A percentile compares a stretch with the other conserved stretches of the same genome.
These are phyloP conservation scores for Vicugna pacos DNA, from an alignment of 2,113 vertebrate species.

Conservation along the genomic window DNA sequence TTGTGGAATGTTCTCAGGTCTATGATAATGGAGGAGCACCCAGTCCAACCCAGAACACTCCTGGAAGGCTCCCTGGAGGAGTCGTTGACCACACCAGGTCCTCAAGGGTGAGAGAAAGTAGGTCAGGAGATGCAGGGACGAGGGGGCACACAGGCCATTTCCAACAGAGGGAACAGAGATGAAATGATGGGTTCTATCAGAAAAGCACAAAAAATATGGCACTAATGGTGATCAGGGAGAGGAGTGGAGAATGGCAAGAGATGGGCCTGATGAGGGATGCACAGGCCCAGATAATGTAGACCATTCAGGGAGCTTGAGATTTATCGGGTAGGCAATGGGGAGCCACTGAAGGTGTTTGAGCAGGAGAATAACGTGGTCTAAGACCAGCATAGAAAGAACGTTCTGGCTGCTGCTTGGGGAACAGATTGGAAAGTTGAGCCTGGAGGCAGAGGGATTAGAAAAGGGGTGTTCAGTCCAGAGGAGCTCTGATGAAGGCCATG, in stretches of 20 bases:
- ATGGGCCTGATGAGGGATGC: too few species aligned
- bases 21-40: background rate
- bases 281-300: background rate
- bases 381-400: background rate
- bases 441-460: background rate
- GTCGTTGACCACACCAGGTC: too few species aligned
- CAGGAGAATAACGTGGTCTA: background rate
- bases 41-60: background rate
- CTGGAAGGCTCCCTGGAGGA: background rate
- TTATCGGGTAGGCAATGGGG: background rate
- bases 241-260: too few species aligned
- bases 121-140: background rate
- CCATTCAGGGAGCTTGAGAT: background rate
- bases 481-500: background rate
- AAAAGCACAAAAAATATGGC: background rate
- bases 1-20: background rate
- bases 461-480: background rate
- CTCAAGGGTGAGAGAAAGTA: background rate
- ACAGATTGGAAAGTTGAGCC: background rate
- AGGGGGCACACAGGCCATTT: background rate
- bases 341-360: background rate
- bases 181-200: background rate
- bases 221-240: background rate
- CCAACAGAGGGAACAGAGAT: background rate
- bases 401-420: background rate